Evolutionary conservation across 2,797 vertebrate genomes (phyloP).

Genomic region (Tarsius wallacei): DNA sequence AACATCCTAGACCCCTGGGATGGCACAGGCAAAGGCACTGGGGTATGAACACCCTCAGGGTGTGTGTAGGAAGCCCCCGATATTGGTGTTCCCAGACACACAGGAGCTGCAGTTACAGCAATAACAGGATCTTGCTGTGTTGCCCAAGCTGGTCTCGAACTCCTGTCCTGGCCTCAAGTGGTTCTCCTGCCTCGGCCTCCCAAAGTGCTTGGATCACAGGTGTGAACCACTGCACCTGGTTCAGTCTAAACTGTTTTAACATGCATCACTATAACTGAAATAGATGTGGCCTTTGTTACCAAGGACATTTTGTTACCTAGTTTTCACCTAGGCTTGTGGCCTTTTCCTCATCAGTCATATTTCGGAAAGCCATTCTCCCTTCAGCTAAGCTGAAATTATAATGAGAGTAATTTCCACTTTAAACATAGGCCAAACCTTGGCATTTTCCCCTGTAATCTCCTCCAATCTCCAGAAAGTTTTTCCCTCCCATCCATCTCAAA

Average conservation of each 20-base stretch:
- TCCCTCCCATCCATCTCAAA: background rate
- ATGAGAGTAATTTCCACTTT: no score
- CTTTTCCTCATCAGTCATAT: background rate
- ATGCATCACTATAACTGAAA: background rate
- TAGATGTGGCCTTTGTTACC: accelerated
- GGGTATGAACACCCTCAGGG: accelerated
- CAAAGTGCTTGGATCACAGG: no score
- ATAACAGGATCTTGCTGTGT: no score
- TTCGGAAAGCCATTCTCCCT: background rate
- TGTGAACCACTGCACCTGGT: no score
- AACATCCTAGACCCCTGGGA: background rate
- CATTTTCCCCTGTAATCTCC: accelerated
- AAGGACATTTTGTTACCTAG: background rate
- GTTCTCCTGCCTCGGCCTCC: no score
- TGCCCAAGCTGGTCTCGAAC: no score
- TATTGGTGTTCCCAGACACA: background rate
- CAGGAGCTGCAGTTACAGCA: accelerated
- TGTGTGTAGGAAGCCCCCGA: background rate
- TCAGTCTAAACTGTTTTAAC: background rate
- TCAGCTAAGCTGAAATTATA: background rate
- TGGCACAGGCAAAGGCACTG: accelerated
- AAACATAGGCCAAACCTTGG: accelerated
- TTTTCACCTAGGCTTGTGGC: no score
- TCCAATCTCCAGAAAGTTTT: background rate
- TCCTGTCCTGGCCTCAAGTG: no score